These are phyloP conservation scores for Poecilus cupreus DNA, from an alignment of 2,888 invertebrate genomes.

Conservation along the genomic window DNA sequence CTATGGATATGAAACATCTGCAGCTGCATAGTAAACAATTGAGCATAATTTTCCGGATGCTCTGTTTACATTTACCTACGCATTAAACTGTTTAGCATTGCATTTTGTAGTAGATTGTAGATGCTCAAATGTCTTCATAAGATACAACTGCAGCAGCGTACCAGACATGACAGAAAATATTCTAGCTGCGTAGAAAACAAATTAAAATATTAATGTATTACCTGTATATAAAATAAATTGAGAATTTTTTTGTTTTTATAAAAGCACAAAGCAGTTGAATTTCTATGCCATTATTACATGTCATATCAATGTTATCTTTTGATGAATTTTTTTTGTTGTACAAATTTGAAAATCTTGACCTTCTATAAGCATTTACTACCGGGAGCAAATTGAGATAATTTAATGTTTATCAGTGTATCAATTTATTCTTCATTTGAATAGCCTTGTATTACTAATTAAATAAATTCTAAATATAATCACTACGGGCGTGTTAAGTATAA, in stretches of 20 bases:
- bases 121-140: background rate
- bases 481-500: background rate
- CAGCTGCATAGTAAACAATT: too few relatives aligned
- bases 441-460: slow-evolving; percentile 19
- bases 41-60: too few relatives aligned
- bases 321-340: background rate
- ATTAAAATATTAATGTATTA: too few relatives aligned
- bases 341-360: slow-evolving; percentile 20
- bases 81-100: too few relatives aligned
- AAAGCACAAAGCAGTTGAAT: background rate
- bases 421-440: background rate
- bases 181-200: too few relatives aligned
- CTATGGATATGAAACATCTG: too few relatives aligned
- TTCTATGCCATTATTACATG: too few relatives aligned
- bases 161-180: too few relatives aligned
- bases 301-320: background rate
- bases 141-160: too few relatives aligned
- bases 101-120: too few relatives aligned
- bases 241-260: background rate
- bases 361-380: slow-evolving; percentile 10
- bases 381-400: slow-evolving; percentile 27
- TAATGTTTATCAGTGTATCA: background rate
- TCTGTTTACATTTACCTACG: too few relatives aligned
- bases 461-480: background rate
- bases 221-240: background rate